These are phyloP conservation scores for Heliothis peltigera DNA, from an alignment of 2,888 invertebrate species.

Conservation along the genomic window DNA sequence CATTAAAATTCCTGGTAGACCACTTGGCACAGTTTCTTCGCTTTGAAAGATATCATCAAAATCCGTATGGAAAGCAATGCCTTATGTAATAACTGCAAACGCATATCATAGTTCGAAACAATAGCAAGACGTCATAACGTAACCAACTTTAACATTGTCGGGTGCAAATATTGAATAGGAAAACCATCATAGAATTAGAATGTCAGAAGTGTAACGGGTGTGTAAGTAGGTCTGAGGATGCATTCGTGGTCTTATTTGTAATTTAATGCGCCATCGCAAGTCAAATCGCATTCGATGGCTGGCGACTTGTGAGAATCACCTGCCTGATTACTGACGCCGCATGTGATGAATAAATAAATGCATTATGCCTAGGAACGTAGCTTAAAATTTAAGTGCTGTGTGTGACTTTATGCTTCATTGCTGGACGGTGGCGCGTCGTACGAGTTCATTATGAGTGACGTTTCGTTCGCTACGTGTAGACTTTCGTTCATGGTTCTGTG, in stretches of 20 bases:
- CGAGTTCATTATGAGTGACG: slow-evolving; percentile 30
- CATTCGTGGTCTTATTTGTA: slow-evolving; percentile 73
- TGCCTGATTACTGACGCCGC: slow-evolving; percentile 73
- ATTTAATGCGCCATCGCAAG: slow-evolving; percentile 75
- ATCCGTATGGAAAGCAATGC: slow-evolving; percentile 20
- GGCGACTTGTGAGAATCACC: slow-evolving; percentile 76
- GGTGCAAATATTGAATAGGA: slow-evolving; percentile 12
- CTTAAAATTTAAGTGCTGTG: slow-evolving; percentile 13
- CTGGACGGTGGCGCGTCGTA: neutral
- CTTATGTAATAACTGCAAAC: slow-evolving; percentile 32
- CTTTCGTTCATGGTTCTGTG: slow-evolving; percentile 21
- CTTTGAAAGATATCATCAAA: slow-evolving; percentile 29
- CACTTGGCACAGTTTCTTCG: slow-evolving; percentile 34
- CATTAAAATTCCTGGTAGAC: slow-evolving; percentile 4
- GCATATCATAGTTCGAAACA: slow-evolving; percentile 39
- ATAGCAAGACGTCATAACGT: slow-evolving; percentile 45
- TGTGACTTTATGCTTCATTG: slow-evolving; percentile 36
- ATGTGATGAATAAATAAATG: slow-evolving; percentile 72
- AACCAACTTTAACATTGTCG: slow-evolving; percentile 15
- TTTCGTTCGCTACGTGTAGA: slow-evolving; percentile 31
- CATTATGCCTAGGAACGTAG: slow-evolving; percentile 35
- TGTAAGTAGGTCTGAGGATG: slow-evolving; percentile 57
- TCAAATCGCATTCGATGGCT: slow-evolving; percentile 72
- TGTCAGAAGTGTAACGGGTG: slow-evolving; percentile 50
- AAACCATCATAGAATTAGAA: slow-evolving; percentile 14